Evolutionary conservation across 2,797 vertebrate species (phyloP).

Genomic region (Naso thynnoides): DNA sequence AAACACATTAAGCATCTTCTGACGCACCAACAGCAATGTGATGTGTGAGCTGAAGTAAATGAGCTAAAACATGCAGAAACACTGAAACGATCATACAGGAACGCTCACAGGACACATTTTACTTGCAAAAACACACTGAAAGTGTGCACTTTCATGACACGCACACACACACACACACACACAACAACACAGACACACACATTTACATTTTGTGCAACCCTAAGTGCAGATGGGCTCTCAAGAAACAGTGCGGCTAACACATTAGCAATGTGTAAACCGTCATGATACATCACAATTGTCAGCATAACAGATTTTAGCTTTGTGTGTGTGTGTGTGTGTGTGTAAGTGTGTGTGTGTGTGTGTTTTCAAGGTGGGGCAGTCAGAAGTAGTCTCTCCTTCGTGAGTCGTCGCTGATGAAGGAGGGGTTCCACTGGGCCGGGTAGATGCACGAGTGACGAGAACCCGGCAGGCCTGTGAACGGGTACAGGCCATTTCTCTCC

Average conservation of each 20-base stretch:
- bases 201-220: slow-evolving; percentile 24
- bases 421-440: slow-evolving; percentile 96
- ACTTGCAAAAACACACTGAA: slow-evolving; percentile 67
- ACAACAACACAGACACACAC: slow-evolving; percentile 18
- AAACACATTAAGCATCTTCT: slow-evolving; percentile 30
- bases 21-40: slow-evolving; percentile 13
- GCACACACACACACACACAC: slow-evolving; percentile 6
- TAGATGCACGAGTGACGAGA: slow-evolving; percentile 98
- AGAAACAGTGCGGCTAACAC: neutral
- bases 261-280: slow-evolving; percentile 13
- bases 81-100: slow-evolving; percentile 28
- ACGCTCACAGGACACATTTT: slow-evolving; percentile 40
- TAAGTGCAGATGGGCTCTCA: slow-evolving; percentile 20
- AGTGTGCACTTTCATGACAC: slow-evolving; percentile 21
- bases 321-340: slow-evolving; percentile 15
- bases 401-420: slow-evolving; percentile 95
- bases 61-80: slow-evolving; percentile 60
- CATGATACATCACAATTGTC: slow-evolving; percentile 4
- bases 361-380: slow-evolving; percentile 34
- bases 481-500: slow-evolving; percentile 94
- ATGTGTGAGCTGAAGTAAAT: slow-evolving; percentile 37
- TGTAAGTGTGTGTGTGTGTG: slow-evolving; percentile 9
- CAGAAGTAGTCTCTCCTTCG: slow-evolving; percentile 97
- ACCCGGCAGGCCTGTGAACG: slow-evolving; percentile 94
- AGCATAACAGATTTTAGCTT: neutral